Conservation (phyloP, 2,113 vertebrate genomes). For the Ptilorrhoa leucosticta region DNA sequence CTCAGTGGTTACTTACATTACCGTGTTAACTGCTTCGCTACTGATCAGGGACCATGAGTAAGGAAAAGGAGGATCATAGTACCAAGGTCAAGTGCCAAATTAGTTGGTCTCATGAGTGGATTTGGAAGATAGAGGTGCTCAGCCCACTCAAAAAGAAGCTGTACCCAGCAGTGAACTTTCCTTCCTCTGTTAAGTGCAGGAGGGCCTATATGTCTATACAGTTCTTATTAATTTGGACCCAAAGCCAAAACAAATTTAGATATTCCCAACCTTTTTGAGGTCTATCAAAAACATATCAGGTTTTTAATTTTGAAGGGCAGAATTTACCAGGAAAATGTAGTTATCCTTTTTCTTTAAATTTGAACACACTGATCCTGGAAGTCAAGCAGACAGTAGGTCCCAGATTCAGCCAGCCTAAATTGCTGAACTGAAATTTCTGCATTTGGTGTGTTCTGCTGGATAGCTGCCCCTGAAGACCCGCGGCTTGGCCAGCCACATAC, state of each 20-base stretch:
- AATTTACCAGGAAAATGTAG: neutral
- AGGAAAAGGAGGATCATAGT: neutral
- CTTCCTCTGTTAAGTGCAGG: neutral
- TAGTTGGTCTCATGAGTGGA: neutral
- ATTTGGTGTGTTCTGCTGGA: neutral
- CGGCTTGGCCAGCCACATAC: neutral
- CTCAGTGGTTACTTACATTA: neutral
- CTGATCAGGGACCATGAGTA: neutral
- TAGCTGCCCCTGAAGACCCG: neutral
- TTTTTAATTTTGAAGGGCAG: neutral
- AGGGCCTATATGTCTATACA: neutral
- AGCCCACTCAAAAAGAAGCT: neutral
- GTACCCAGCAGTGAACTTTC: neutral
- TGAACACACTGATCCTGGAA: neutral
- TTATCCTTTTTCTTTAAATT: neutral
- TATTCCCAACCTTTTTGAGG: neutral
- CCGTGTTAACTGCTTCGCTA: neutral
- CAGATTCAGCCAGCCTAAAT: neutral
- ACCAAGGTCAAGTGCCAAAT: neutral
- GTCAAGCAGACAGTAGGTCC: neutral
- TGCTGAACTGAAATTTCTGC: neutral
- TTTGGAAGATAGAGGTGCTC: neutral
- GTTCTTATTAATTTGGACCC: neutral
- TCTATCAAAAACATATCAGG: neutral
- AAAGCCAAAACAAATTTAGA: neutral